These are phyloP conservation scores for Itoplectis maculator DNA, from an alignment of 2,888 invertebrate genomes.

Conservation along the genomic window DNA sequence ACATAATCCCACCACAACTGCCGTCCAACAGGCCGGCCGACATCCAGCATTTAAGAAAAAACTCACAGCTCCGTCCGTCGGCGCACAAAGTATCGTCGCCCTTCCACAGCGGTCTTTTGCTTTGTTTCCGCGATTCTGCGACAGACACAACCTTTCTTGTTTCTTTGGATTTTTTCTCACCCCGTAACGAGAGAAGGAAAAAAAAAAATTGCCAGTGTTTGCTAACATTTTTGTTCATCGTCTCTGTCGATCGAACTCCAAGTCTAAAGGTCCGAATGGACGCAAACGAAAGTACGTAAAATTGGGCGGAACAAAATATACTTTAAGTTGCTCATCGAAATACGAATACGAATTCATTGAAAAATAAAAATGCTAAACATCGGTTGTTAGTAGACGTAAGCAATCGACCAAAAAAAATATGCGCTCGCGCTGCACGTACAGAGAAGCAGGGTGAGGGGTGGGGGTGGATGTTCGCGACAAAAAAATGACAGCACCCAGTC, in stretches of 20 bases:
- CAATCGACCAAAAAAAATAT: constrained; percentile 18
- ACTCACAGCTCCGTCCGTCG: constrained; percentile 93
- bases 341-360: neutral
- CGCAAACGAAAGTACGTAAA: neutral
- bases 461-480: constrained; percentile 18
- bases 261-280: constrained; percentile 44
- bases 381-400: constrained; percentile 62
- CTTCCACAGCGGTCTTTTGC: constrained; percentile 82
- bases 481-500: constrained; percentile 32
- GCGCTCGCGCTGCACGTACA: constrained; percentile 14
- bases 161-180: constrained; percentile 37
- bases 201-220: constrained; percentile 5
- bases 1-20: constrained; percentile 92
- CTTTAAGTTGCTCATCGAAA: no score
- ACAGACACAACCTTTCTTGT: constrained; percentile 73
- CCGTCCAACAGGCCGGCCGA: constrained; percentile 94
- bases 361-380: constrained; percentile 40
- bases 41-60: constrained; percentile 97
- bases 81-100: constrained; percentile 87
- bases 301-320: no score
- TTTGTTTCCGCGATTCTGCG: constrained; percentile 82
- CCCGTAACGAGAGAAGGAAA: neutral
- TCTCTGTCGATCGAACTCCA: constrained; percentile 14
- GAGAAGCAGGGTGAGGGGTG: constrained; percentile 24
- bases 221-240: neutral